These are phyloP conservation scores for Montipora foliosa DNA, from an alignment of 64 coral and sea anemone genomes.

Conservation along the genomic window DNA sequence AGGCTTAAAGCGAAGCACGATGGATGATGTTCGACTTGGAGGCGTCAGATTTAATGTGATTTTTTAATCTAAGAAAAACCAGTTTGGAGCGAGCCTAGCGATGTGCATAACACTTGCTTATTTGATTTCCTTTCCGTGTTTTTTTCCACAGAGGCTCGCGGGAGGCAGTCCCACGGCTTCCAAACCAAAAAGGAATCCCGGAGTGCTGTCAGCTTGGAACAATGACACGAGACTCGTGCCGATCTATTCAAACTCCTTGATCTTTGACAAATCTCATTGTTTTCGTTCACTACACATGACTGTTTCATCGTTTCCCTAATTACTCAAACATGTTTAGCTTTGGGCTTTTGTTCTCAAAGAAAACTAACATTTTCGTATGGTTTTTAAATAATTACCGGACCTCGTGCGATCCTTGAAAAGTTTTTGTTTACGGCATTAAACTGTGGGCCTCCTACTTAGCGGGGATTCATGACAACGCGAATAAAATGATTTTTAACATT, in stretches of 20 bases:
- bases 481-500: slow-evolving; percentile 95
- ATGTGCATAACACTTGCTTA: neutral
- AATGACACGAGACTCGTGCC: slow-evolving; percentile 53
- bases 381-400: slow-evolving; percentile 94
- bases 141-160: slow-evolving; percentile 21
- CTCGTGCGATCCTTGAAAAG: slow-evolving; percentile 55
- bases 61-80: slow-evolving; percentile 60
- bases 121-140: slow-evolving; percentile 36
- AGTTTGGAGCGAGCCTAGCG: slow-evolving; percentile 39
- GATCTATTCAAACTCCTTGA: slow-evolving; percentile 73
- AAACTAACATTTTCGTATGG: slow-evolving; percentile 99
- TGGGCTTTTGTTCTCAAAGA: slow-evolving; percentile 87
- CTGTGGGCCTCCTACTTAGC: slow-evolving; percentile 63
- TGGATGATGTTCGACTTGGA: slow-evolving; percentile 61
- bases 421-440: slow-evolving; percentile 84
- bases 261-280: slow-evolving; percentile 88
- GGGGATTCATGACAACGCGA: slow-evolving; percentile 67
- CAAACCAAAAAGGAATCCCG: slow-evolving; percentile 66
- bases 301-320: slow-evolving; percentile 86
- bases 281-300: slow-evolving; percentile 74
- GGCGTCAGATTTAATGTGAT: slow-evolving; percentile 82
- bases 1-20: slow-evolving; percentile 64
- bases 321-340: slow-evolving; percentile 90
- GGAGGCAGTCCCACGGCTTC: slow-evolving; percentile 42
- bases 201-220: slow-evolving; percentile 28